These are phyloP conservation scores for Chaenogobius annularis DNA, from an alignment of 2,113 vertebrate species.

Conservation along the genomic window DNA sequence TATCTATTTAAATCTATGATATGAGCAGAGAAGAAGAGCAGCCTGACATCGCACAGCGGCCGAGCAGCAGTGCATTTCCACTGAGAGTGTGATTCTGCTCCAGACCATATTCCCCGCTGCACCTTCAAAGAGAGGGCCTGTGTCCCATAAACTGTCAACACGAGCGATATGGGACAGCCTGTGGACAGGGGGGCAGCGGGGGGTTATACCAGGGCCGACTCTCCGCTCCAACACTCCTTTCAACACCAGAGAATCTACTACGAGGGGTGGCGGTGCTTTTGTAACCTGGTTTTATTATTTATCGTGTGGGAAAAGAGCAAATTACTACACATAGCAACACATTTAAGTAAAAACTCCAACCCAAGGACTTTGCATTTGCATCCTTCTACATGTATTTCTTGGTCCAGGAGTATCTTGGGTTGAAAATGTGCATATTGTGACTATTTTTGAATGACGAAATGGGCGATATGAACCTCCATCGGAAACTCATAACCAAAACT, in stretches of 20 bases:
- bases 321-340: no score
- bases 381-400: no score
- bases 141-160: slow-evolving; percentile 51
- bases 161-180: slow-evolving; percentile 25
- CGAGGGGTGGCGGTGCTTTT: background rate
- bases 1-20: background rate
- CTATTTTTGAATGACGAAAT: no score
- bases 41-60: slow-evolving; percentile 8
- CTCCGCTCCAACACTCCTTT: slow-evolving; percentile 15
- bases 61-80: slow-evolving; percentile 26
- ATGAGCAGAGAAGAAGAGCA: background rate
- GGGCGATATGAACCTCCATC: background rate
- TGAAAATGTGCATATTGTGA: no score
- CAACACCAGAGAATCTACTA: slow-evolving; percentile 6
- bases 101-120: slow-evolving; percentile 24
- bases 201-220: slow-evolving; percentile 32
- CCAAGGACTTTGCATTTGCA: no score
- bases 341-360: no score
- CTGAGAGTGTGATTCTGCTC: slow-evolving; percentile 13
- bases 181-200: slow-evolving; percentile 12
- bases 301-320: no score
- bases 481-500: background rate
- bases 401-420: no score
- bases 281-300: background rate
- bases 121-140: slow-evolving; percentile 21